A percentile compares a stretch with the other conserved stretches of the same genome.
These are phyloP conservation scores for Ursus arctos DNA, from an alignment of 2,113 vertebrate species.

Conservation along the genomic window DNA sequence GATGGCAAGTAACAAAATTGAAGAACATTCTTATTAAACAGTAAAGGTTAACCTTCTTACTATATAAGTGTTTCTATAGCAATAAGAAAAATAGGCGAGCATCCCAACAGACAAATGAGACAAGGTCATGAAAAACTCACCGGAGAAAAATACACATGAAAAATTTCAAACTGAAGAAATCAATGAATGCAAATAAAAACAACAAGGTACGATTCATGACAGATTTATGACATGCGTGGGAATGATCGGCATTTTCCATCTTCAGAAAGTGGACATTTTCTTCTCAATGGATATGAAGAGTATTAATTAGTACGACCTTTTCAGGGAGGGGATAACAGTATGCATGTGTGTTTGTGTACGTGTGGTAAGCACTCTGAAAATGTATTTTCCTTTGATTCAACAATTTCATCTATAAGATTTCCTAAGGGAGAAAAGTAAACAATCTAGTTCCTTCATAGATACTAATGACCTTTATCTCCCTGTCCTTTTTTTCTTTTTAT, in stretches of 20 bases:
- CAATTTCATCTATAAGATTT: not conserved
- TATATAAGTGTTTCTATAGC: not conserved
- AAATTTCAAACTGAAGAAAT: not conserved
- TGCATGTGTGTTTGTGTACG: not conserved
- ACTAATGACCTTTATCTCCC: not conserved
- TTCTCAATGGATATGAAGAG: not conserved
- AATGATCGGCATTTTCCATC: not conserved
- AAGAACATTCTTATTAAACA: not conserved
- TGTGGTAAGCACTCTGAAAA: not conserved
- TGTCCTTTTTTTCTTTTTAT: not conserved
- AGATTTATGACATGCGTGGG: not conserved
- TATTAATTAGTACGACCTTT: not conserved
- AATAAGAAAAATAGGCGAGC: not conserved
- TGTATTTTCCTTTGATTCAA: not conserved
- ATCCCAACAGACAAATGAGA: not conserved
- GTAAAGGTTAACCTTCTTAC: not conserved
- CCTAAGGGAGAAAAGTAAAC: not conserved
- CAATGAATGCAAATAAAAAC: not conserved
- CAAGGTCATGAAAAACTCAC: not conserved
- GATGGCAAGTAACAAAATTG: not conserved
- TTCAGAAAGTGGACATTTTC: not conserved
- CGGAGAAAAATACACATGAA: conserved; percentile 24
- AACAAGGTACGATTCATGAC: not conserved
- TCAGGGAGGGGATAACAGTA: not conserved
- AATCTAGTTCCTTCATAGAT: not conserved